These are phyloP conservation scores for Caenorhabditis wallacei DNA, from an alignment of 2,888 invertebrate genomes.

Conservation along the genomic window DNA sequence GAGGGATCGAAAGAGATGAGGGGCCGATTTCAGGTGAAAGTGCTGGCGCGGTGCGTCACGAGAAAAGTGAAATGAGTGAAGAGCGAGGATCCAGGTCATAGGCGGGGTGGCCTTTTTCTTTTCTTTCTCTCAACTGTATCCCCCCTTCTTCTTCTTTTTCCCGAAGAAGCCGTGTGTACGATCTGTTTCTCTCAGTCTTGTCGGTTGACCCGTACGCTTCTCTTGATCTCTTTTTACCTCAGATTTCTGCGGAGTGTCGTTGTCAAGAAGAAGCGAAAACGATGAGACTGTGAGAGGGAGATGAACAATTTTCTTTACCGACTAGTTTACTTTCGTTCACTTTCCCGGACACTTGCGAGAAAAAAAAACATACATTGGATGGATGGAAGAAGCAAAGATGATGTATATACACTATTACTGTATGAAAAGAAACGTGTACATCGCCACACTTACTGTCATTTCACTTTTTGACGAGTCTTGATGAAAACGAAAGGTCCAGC, in stretches of 20 bases:
- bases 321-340: slow-evolving; percentile 66
- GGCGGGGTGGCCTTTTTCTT: slow-evolving; percentile 46
- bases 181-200: slow-evolving; percentile 54
- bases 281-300: slow-evolving; percentile 21
- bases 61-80: slow-evolving; percentile 71
- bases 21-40: slow-evolving; percentile 66
- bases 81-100: slow-evolving; percentile 69
- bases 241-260: slow-evolving; percentile 29
- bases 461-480: slow-evolving; percentile 60
- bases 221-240: slow-evolving; percentile 57
- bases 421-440: slow-evolving; percentile 61
- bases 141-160: slow-evolving; percentile 12
- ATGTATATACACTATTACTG: slow-evolving; percentile 57
- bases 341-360: slow-evolving; percentile 56
- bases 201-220: slow-evolving; percentile 10
- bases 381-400: slow-evolving; percentile 41
- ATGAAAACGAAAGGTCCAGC: slow-evolving; percentile 59
- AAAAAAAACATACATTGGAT: slow-evolving; percentile 48
- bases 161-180: slow-evolving; percentile 63
- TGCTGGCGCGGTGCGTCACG: slow-evolving; percentile 68
- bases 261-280: slow-evolving; percentile 21
- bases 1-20: slow-evolving; percentile 53
- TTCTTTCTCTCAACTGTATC: not conserved
- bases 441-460: slow-evolving; percentile 59
- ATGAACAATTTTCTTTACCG: slow-evolving; percentile 52